Percentiles rank a stretch among this genome's conserved stretches.
These are phyloP conservation scores for Anniella stebbinsi DNA, from an alignment of 2,797 vertebrate genomes.

Conservation along the genomic window DNA sequence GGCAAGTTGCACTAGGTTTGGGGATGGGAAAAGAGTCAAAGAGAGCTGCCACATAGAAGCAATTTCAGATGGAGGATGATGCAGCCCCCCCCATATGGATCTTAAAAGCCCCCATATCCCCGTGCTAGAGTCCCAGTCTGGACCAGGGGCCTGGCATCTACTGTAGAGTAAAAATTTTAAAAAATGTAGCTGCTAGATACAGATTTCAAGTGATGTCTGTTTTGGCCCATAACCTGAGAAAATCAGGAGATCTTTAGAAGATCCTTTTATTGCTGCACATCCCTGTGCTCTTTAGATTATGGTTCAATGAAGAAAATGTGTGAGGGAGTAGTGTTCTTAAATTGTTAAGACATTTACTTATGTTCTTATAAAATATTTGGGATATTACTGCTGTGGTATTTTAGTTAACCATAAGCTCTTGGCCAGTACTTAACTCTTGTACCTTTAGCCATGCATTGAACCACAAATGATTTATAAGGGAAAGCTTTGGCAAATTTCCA, in stretches of 20 bases:
- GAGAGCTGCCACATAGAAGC: not conserved
- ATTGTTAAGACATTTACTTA: not conserved
- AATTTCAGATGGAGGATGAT: not conserved
- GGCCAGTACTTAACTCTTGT: slow-evolving; percentile 13
- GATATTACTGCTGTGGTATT: slow-evolving; percentile 1
- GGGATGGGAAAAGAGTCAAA: not conserved
- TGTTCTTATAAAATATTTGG: slow-evolving; percentile 1
- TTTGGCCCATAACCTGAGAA: not conserved
- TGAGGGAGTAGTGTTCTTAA: slow-evolving; percentile 6
- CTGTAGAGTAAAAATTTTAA: too few relatives aligned
- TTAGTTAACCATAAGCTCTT: slow-evolving; percentile 42
- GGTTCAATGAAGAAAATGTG: not conserved
- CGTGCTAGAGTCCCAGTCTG: too few relatives aligned
- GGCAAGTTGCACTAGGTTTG: not conserved
- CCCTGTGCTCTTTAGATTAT: not conserved
- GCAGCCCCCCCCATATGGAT: too few relatives aligned
- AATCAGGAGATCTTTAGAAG: not conserved
- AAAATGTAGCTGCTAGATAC: too few relatives aligned
- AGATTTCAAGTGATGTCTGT: too few relatives aligned
- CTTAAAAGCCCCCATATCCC: too few relatives aligned
- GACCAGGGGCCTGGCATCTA: too few relatives aligned
- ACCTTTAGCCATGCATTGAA: slow-evolving; percentile 47
- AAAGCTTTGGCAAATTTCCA: slow-evolving; percentile 47
- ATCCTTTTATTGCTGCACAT: not conserved
- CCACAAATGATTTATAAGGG: slow-evolving; percentile 29